Evolutionary conservation across 2,888 invertebrate species (phyloP), one percentile per base, ranked within the genome.

Genomic region (Rhaphigaster nebulosa): DNA sequence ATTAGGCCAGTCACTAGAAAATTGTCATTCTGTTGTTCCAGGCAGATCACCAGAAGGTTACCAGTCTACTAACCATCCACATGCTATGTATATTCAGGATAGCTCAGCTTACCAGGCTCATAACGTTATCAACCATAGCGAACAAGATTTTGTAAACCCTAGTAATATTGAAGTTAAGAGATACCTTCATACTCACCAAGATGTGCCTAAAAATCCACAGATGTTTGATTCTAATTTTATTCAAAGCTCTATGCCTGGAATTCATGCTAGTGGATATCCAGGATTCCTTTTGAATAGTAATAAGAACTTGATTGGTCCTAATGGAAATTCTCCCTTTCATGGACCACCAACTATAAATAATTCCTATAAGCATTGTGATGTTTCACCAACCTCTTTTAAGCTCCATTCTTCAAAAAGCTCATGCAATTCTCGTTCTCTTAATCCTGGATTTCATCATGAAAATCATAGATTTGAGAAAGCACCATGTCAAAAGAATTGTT

Each of bases 1-100:
- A 76, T 50, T 89, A 45, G 89, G 89, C 6, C 89, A 89, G 76
- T 45, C 41, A 0, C 76, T 89, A 56, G 56, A 87, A 84, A 84
- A 50, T n/a, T 84, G 84, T 84, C 84, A 84, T 45, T 84, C 84
- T 26, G 41, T 84, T 26, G 45, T 84, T 84, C 84, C 84, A 13
- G 84, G 84, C 45, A 41, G 84, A 50, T 41, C n/a, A n/a, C 45
- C 2, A 45, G 41, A 80, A 26, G 45, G 84, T 50, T 84, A 45
- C 29, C 41, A 50, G 13, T 26, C 84, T 26, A 5, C 84, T 20
- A 84, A 45, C 38, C 41, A n/a, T 45, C 45, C 84, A n/a, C 41
- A 84, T 50, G n/a, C 13, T 45, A n/a, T n/a, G 45, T 84, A 84
- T 50, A 6, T 84, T n/a, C 45, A 45, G 26, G 84, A 84, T 84